Conservation (phyloP, 2,797 vertebrate genomes). For the Catostomus latipinnis region DNA sequence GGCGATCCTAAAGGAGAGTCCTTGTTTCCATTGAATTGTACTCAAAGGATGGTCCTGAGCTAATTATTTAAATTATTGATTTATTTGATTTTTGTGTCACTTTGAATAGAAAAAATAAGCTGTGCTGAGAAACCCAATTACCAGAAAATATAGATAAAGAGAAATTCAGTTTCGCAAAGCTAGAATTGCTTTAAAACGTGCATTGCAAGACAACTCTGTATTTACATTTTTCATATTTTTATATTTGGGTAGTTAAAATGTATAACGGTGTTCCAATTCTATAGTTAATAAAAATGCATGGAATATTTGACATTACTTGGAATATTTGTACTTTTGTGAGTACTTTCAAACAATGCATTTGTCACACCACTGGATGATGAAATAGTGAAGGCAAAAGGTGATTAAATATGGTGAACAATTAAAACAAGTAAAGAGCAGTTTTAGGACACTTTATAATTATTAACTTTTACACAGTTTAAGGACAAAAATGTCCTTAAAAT, state of each 20-base stretch:
- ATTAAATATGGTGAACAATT: too few species aligned
- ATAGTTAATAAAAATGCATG: too few species aligned
- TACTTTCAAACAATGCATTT: too few species aligned
- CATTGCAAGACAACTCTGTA: not conserved
- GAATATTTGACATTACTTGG: too few species aligned
- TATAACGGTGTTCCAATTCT: too few species aligned
- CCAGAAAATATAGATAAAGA: constrained; percentile 1
- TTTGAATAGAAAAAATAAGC: constrained; percentile 64
- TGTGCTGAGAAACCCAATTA: not conserved
- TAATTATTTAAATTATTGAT: constrained; percentile 54
- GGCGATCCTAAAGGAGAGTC: constrained; percentile 58
- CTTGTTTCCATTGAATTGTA: constrained; percentile 69
- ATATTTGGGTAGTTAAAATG: not conserved
- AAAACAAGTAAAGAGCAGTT: too few species aligned
- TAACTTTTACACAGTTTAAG: too few species aligned
- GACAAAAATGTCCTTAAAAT: too few species aligned
- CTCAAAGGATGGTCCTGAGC: constrained; percentile 65
- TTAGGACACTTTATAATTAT: too few species aligned
- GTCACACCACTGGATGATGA: too few species aligned
- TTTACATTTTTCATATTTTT: not conserved
- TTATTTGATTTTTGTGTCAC: constrained; percentile 69
- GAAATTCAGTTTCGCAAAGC: not conserved
- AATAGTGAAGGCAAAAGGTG: too few species aligned
- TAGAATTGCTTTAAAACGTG: constrained; percentile 1
- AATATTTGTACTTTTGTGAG: too few species aligned